phyloP scores from a whole-genome alignment of 2,888 invertebrate species.

The Pedicia rivosa region DNA sequence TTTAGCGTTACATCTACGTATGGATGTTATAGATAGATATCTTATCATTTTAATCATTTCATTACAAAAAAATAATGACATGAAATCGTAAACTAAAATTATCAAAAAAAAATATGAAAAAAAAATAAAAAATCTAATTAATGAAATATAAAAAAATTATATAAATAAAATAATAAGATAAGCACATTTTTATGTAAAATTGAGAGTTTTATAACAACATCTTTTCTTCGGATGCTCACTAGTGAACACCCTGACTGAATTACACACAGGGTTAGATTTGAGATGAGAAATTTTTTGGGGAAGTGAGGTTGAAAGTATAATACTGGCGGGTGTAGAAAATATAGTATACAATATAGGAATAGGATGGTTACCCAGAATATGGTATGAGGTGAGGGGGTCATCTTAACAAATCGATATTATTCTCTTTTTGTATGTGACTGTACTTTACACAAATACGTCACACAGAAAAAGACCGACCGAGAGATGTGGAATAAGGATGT shows the following conservation, averaged over 20 bases:
- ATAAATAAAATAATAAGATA: too few relatives aligned
- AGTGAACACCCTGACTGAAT: slow-evolving; percentile 26
- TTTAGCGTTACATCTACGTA: too few relatives aligned
- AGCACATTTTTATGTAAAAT: too few relatives aligned
- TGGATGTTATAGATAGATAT: too few relatives aligned
- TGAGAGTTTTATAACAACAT: not conserved
- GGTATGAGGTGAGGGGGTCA: slow-evolving; percentile 21
- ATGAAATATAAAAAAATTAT: too few relatives aligned
- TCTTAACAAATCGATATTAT: slow-evolving; percentile 45
- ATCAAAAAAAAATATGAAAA: too few relatives aligned
- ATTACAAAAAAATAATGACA: too few relatives aligned
- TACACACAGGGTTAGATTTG: slow-evolving; percentile 21
- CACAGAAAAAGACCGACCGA: slow-evolving; percentile 5
- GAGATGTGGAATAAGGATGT: too few relatives aligned
- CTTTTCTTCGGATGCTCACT: slow-evolving; percentile 18
- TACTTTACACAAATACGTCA: slow-evolving; percentile 7
- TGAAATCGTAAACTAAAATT: too few relatives aligned
- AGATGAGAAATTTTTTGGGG: slow-evolving; percentile 2
- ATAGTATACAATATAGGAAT: not conserved
- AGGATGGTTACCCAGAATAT: slow-evolving; percentile 6
- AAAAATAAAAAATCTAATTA: too few relatives aligned
- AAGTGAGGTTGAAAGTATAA: slow-evolving; percentile 13
- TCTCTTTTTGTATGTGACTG: slow-evolving; percentile 7
- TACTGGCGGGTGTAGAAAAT: slow-evolving; percentile 26
- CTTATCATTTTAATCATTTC: too few relatives aligned